Base-by-base conservation (phyloP, 1,140 invertebrate genomes). In the Orchestia grillus region DNA sequence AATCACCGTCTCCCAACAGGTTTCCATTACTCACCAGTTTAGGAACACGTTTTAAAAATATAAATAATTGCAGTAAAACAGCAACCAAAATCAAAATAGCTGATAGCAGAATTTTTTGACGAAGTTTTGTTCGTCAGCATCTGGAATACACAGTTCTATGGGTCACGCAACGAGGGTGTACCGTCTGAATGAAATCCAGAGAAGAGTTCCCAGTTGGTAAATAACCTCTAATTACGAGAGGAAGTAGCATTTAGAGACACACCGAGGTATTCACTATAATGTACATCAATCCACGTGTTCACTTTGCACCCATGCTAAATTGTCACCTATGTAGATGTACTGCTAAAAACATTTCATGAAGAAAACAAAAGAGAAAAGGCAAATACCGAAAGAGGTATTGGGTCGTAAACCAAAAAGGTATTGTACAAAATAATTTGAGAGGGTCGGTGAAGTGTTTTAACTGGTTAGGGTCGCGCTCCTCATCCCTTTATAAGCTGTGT, bases 401-500 rank as follows among this genome's bases (percentile, higher is more conserved):
- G 92, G 15, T 44, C 4, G 41, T 15, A 57, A 87, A 94, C 42
- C 62, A 96, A 43, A 36, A 36, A 47, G 91, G 44, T 23, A 23
- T 36, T 94, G 91, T 94, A 77, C 62, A 77, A 77, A 36, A 47
- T 15, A 23, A 47, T n/a, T n/a, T 94, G 91, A 47, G 91, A 94
- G 44, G 40, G 91, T 47, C 44, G 91, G 11, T 44, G 44, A 94
- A 94, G 45, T 47, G 91, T 94, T 94, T 44, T 94, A n/a, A 44
- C 44, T 77, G 62, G 62, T 77, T 77, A 77, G 62, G 87, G 43
- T 42, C 43, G 88, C 88, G 42, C 41, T 90, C 88, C 88, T 90
- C 6, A 90, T 90, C 88, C 88, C 88, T 42, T n/a, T 90, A 90
- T 41, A 90, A 90, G 41, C 88, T 90, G 88, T 90, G 88, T 90